These are phyloP conservation scores for Amblyopsis rosae DNA, from an alignment of 2,113 vertebrate genomes.

Conservation along the genomic window DNA sequence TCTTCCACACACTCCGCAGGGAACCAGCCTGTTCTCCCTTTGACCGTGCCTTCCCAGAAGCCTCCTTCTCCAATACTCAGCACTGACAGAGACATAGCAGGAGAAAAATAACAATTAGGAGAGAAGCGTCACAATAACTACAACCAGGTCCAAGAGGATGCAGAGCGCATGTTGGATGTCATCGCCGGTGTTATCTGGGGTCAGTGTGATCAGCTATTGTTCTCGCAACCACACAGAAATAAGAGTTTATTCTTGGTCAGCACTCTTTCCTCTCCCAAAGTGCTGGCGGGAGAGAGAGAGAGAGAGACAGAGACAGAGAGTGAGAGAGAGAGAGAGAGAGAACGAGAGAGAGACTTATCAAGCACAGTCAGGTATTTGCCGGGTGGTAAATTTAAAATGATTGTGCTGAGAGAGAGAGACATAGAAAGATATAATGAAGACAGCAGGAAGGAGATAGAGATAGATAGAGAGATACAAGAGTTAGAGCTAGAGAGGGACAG, in stretches of 20 bases:
- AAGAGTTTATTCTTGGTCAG: not conserved
- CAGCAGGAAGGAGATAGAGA: not conserved
- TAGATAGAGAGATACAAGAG: slow-evolving; percentile 15
- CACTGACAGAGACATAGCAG: slow-evolving; percentile 76
- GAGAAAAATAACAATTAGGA: not conserved
- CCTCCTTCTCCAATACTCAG: slow-evolving; percentile 97
- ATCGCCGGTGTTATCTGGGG: too few species aligned
- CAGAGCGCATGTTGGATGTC: too few species aligned
- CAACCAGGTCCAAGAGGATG: slow-evolving; percentile 2
- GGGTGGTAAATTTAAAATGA: too few species aligned
- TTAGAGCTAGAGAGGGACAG: not conserved
- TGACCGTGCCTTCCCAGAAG: slow-evolving; percentile 97
- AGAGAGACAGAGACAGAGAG: slow-evolving; percentile 28
- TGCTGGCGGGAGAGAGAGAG: not conserved
- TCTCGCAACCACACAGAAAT: not conserved
- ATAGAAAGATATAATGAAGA: not conserved
- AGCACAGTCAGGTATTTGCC: too few species aligned
- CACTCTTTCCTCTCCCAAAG: not conserved
- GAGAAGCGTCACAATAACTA: slow-evolving; percentile 17
- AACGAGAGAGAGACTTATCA: not conserved
- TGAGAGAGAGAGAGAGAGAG: not conserved
- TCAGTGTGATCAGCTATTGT: too few species aligned
- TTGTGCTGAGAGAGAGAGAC: not conserved
- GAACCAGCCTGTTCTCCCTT: slow-evolving; percentile 97
- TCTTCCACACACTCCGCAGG: slow-evolving; percentile 97